A percentile compares a stretch with the other conserved stretches of the same genome.
Conservation (phyloP, 2,113 vertebrate species). For the Pterophyllum scalare region DNA sequence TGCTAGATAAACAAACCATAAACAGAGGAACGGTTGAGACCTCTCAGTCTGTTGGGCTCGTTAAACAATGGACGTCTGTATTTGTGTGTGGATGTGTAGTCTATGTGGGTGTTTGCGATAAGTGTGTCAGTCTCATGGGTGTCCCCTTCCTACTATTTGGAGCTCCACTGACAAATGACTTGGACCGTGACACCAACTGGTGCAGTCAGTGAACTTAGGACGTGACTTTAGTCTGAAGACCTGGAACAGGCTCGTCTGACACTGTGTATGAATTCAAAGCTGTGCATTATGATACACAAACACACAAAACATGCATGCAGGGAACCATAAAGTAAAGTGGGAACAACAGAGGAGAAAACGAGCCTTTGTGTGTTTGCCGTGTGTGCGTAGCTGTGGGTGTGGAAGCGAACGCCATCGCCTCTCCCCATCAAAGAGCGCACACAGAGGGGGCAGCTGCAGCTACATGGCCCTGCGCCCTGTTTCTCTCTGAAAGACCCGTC, state of each 20-base stretch:
- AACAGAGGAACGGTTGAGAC: constrained; percentile 63
- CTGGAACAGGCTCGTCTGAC: not conserved
- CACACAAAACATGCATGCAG: constrained; percentile 20
- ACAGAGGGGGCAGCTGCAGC: constrained; percentile 82
- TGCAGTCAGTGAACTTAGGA: not conserved
- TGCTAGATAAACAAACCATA: constrained; percentile 66
- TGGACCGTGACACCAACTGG: constrained; percentile 32
- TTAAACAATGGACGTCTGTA: constrained; percentile 71
- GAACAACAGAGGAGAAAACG: constrained; percentile 53
- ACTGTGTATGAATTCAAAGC: not conserved
- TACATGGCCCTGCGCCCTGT: constrained; percentile 74
- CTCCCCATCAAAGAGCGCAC: constrained; percentile 77
- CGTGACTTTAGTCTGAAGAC: not conserved
- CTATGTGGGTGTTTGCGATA: constrained; percentile 24
- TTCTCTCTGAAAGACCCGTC: constrained; percentile 70
- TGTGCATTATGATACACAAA: constrained; percentile 21
- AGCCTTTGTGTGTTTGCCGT: constrained; percentile 54
- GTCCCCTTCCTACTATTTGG: constrained; percentile 27
- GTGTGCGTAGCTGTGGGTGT: constrained; percentile 37
- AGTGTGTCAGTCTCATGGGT: not conserved
- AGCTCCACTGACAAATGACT: constrained; percentile 30
- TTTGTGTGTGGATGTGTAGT: constrained; percentile 13
- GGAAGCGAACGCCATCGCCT: constrained; percentile 56
- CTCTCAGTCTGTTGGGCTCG: constrained; percentile 52
- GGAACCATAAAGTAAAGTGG: constrained; percentile 20